Evolutionary conservation across 2,113 vertebrate species (phyloP), one percentile per base, ranked within the genome.

Genomic region (Cebidichthys violaceus): DNA sequence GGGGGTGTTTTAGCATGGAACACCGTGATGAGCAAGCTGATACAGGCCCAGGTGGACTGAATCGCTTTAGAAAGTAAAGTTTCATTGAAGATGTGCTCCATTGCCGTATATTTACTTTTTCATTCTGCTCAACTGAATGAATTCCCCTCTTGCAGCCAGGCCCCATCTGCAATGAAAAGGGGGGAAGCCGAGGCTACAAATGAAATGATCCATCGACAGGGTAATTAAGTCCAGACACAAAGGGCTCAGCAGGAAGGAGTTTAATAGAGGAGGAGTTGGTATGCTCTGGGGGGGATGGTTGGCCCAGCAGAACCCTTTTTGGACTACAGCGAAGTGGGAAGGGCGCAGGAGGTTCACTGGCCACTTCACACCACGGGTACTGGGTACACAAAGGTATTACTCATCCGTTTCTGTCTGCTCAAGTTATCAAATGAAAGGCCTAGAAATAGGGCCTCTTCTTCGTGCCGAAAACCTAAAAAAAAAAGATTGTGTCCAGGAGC

Each of bases 161-260:
- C 84, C 88, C 90, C 88, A 87, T 91, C 84, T 91, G 91, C 29
- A 86, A 45, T 70, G 83, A 90, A 88, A 84, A 74, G 89, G 81
- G 74, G 84, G 81, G 55, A 27, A 27, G 80, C 66, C 24, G 4
- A 33, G 57, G 67, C 82, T 87, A 59, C 71, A 89, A 91, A 93
- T 91, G 85, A 92, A 92, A 91, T 39, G 70, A 86, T 87, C 81
- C 82, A 81, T 79, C 73, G 82, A 92, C 83, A 70, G 88, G 74
- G 86, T 92, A 91, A 94, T 94, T 93, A 93, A 92, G 91, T 89
- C 88, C 90, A 92, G 92, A 94, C 92, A 94, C 91, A 94, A 93
- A 93, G 79, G 90, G 87, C 92, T 92, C 92, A 93, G 93, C 92
- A 90, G 93, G 93, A 93, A 83, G 87, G 83, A 78, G 84, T 92